Evolutionary conservation across 1,140 invertebrate genomes (phyloP), one percentile per base, ranked within the genome.

Genomic region (Tetramorium parvispinum): DNA sequence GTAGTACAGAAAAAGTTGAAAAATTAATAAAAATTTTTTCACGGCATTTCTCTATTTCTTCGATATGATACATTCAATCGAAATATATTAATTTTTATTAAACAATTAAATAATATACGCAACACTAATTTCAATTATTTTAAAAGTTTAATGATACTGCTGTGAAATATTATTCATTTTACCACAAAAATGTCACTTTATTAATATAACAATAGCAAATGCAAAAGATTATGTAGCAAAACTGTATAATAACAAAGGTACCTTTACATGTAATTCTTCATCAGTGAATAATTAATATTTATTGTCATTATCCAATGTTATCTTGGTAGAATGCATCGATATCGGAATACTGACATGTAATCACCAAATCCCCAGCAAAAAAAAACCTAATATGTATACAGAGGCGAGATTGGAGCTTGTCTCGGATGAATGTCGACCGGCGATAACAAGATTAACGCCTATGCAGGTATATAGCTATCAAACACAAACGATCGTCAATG

Each of bases 401-500:
- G 32, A 61, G 46, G 2, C 5, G 3, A 43, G n/a, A 73, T 73
- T 83, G 51, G 11, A 18, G 27, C 13, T 83, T 70, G n/a, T 79
- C 43, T 79, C 61, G 77, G 8, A 61, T 83, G 68, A 59, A 83
- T 57, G 24, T 73, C 18, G 37, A 57, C 0, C n/a, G 21, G 40
- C 18, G 24, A 46, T 83, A 61, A 83, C 49, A 75, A 73, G 79
- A 61, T 83, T 75, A 83, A 83, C 68, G 55, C 40, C 53, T 81
- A 27, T 81, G 21, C 49, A 7, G 53, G 24, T 51, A 37, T 59
- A 82, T 82, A 82, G 66, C 51, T 59, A 75, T 83, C 68, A 73
- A 40, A 73, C 40, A 49, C 70, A 83, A 83, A 83, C 68, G 79
- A 18, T 49, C 68, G 53, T 83, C 79, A 83, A 83, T 83, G 27